Conservation (phyloP, 2,113 vertebrate species). For the Rana temporaria region DNA sequence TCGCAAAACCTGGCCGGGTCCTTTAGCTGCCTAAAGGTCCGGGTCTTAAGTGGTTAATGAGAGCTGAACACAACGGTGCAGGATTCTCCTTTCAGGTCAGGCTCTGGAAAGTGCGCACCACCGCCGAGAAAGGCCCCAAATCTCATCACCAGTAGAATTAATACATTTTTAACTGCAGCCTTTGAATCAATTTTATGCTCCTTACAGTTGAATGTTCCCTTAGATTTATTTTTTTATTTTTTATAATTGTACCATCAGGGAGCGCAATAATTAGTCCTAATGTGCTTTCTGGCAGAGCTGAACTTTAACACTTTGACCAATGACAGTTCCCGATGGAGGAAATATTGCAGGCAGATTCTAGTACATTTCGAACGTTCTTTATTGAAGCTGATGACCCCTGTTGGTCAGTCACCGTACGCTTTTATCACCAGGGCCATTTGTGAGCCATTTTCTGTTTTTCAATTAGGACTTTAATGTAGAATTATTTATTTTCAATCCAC, state of each 20-base stretch:
- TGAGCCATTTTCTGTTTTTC: too few relatives aligned
- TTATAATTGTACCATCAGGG: background rate
- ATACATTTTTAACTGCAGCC: conserved; percentile 9
- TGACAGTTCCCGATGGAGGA: background rate
- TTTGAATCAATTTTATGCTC: conserved; percentile 15
- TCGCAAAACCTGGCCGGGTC: too few relatives aligned
- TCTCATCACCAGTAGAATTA: background rate
- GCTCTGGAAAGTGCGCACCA: too few relatives aligned
- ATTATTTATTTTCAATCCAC: too few relatives aligned
- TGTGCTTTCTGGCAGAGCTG: background rate
- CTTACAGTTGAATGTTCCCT: background rate
- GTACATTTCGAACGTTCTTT: background rate
- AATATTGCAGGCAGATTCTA: background rate
- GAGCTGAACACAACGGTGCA: too few relatives aligned
- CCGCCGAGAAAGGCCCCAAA: background rate
- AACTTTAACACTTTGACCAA: background rate
- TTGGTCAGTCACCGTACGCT: background rate
- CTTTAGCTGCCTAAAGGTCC: too few relatives aligned
- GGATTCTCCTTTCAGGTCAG: too few relatives aligned
- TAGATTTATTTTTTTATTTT: background rate
- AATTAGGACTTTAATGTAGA: too few relatives aligned
- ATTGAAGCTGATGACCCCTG: background rate
- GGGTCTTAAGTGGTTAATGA: too few relatives aligned
- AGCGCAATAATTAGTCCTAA: conserved; percentile 8
- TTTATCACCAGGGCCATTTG: too few relatives aligned